Base-by-base conservation (phyloP, 2,113 vertebrate genomes). In the Marmota flaviventris region DNA sequence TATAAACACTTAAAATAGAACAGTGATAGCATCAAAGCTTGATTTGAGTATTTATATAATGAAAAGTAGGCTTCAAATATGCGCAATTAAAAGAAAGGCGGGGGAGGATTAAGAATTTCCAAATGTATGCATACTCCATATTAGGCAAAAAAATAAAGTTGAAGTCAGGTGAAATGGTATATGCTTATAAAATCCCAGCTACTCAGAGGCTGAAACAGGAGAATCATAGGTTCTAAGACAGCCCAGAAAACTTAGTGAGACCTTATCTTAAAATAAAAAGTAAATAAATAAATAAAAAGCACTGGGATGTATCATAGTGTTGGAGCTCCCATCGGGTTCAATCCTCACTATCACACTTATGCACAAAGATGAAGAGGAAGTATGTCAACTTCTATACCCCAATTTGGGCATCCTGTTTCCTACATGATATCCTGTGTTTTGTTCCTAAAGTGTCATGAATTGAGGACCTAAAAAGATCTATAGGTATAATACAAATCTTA, bases 401-500 rank as follows among this genome's bases (percentile, higher is more conserved):
- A 13, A 13, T 48, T 25, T 24, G 3, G 39, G 3, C 16, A 39
- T 2, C 24, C 18, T 56, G 8, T 2, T 18, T 2, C 8, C 20
- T 27, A 34, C 34, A 76, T 8, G 61, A 4, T 82, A 1, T 58
- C 17, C 16, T 69, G 6, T 2, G 10, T 77, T 22, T 13, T 70
- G 20, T 37, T 77, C 22, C 24, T 75, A 1, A 83, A 17, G 12
- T 29, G 69, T 77, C 16, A 77, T 83, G 27, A 42, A 72, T 22
- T 70, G 34, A 53, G 27, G 39, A 87, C 16, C 17, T 70, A 91
- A 18, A 77, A 84, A 79, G 0, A 37, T 63, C 56, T 24, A 58
- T 58, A 58, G 20, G 56, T 58, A 58, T 92, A 39, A 67, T 32
- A 65, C 32, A 25, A 85, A 81, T 72, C 14, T 58, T 11, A 16